These are phyloP conservation scores for Leptinotarsa texana DNA, from an alignment of 1,140 invertebrate species.

Conservation along the genomic window DNA sequence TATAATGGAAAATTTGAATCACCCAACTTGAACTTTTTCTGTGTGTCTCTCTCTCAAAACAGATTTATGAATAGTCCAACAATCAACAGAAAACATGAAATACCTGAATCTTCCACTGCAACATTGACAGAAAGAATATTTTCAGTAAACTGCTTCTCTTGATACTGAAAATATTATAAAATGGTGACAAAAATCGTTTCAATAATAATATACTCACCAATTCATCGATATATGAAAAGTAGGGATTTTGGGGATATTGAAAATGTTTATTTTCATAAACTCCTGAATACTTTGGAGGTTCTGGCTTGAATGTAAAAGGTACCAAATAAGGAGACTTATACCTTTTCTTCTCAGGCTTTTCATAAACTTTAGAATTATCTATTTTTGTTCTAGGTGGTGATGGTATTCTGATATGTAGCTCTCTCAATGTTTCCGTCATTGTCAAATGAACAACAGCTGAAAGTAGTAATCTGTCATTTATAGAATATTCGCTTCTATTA, in stretches of 20 bases:
- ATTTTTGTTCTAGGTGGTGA: conserved; percentile 45
- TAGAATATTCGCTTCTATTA: conserved; percentile 32
- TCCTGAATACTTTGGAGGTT: conserved; percentile 40
- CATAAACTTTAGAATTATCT: neutral
- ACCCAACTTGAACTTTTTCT: too few species aligned
- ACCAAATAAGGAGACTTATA: conserved; percentile 46
- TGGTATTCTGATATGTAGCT: conserved; percentile 51
- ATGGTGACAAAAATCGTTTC: neutral
- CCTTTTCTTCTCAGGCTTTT: conserved; percentile 27
- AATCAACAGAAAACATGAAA: too few species aligned
- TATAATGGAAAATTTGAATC: too few species aligned
- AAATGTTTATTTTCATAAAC: conserved; percentile 45
- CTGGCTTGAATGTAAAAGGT: conserved; percentile 40
- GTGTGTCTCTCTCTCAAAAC: too few species aligned
- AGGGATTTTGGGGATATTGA: conserved; percentile 48
- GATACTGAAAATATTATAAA: neutral
- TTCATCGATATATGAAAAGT: conserved; percentile 46
- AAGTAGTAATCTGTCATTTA: conserved; percentile 45
- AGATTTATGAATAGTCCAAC: too few species aligned
- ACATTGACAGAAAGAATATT: conserved; percentile 8
- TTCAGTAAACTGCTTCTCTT: neutral
- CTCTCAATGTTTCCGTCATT: conserved; percentile 46
- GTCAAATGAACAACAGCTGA: conserved; percentile 49
- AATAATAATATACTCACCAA: conserved; percentile 24
- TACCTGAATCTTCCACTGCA: neutral